Conservation (phyloP, 2,888 invertebrate genomes). For the Nephrotoma guestfalica region DNA sequence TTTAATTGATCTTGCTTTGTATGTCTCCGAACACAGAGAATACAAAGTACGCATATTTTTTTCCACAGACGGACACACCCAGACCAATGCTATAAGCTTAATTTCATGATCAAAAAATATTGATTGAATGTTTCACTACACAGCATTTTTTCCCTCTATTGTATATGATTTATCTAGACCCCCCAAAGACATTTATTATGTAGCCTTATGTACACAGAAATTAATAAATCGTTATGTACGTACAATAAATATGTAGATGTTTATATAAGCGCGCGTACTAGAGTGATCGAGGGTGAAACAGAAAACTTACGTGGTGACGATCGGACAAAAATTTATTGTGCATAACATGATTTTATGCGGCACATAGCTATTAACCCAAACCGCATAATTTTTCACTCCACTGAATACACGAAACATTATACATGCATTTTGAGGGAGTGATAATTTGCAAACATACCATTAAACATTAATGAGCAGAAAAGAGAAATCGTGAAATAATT, state of each 20-base stretch:
- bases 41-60: neutral
- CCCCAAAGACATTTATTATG: neutral
- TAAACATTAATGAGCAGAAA: neutral
- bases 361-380: neutral
- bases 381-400: neutral
- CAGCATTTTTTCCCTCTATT: neutral
- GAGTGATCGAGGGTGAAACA: neutral
- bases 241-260: neutral
- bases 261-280: neutral
- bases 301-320: neutral
- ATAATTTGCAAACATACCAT: neutral
- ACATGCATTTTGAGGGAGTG: neutral
- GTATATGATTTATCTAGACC: neutral
- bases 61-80: neutral
- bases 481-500: too few species aligned
- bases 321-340: neutral
- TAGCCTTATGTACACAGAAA: neutral
- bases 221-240: neutral
- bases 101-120: neutral
- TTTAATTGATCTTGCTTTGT: neutral
- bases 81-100: neutral
- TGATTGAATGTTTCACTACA: neutral
- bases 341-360: too few species aligned
- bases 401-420: neutral
- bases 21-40: neutral